phyloP scores from a whole-genome alignment of 2,888 invertebrate species.

The Cylindroiulus punctatus region DNA sequence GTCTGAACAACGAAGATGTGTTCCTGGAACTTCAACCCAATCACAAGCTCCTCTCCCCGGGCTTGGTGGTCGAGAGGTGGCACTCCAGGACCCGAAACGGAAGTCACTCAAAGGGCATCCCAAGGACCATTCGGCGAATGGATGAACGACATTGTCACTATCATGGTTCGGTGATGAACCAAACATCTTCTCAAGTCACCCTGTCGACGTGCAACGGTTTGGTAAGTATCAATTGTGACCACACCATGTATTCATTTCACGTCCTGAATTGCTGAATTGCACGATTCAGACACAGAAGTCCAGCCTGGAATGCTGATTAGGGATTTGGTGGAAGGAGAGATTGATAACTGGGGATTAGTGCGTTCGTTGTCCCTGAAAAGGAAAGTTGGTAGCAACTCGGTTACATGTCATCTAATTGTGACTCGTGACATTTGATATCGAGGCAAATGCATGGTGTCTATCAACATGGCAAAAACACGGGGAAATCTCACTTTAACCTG shows the following conservation, averaged over 20 bases:
- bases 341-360: not conserved
- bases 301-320: not conserved
- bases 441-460: too few species aligned
- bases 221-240: constrained; percentile 71
- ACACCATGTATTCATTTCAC: not conserved
- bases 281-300: not conserved
- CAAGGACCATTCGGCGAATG: constrained; percentile 52
- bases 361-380: not conserved
- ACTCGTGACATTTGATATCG: too few species aligned
- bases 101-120: constrained; percentile 61
- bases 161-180: constrained; percentile 78
- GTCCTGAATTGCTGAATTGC: not conserved
- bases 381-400: not conserved
- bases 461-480: too few species aligned
- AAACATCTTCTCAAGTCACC: constrained; percentile 77
- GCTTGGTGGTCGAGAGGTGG: constrained; percentile 78
- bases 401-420: too few species aligned
- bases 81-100: constrained; percentile 62
- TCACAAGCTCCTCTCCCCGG: constrained; percentile 75
- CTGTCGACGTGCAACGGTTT: constrained; percentile 84
- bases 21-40: constrained; percentile 70
- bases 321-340: not conserved
- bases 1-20: constrained; percentile 57
- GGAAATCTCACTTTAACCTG: too few species aligned
- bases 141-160: constrained; percentile 76